Evolutionary conservation across 2,113 vertebrate species (phyloP).

Genomic region (Phalacrocorax pelagicus): DNA sequence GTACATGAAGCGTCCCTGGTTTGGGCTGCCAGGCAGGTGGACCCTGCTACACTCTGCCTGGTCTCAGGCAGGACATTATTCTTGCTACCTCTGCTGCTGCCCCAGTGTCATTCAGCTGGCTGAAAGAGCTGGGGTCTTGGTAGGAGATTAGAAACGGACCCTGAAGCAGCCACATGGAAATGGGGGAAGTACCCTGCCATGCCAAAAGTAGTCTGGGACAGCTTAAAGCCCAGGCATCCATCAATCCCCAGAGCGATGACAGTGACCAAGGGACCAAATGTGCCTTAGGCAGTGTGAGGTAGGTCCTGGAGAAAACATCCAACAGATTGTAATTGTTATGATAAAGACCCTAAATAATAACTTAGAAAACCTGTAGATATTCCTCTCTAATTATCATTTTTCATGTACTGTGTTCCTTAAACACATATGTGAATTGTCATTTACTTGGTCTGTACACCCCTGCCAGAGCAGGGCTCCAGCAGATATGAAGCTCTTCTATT

Average conservation of each 20-base stretch:
- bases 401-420: neutral
- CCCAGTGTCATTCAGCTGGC: neutral
- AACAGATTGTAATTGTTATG: neutral
- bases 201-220: neutral
- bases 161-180: neutral
- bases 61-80: fast-evolving
- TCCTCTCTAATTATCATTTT: neutral
- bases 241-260: fast-evolving
- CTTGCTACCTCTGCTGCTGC: neutral
- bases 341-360: neutral
- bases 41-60: fast-evolving
- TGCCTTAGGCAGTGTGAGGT: neutral
- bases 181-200: neutral
- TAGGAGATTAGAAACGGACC: neutral
- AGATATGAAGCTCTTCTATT: neutral
- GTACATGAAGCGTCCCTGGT: fast-evolving
- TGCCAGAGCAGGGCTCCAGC: neutral
- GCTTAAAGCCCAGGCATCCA: neutral
- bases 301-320: neutral
- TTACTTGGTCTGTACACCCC: neutral
- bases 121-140: neutral
- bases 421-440: neutral
- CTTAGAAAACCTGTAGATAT: neutral
- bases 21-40: neutral
- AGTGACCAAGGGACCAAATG: neutral